Percentiles rank a stretch among this genome's conserved stretches.
Conservation (phyloP, 2,113 vertebrate species). For the Nycticryphes semicollaris region DNA sequence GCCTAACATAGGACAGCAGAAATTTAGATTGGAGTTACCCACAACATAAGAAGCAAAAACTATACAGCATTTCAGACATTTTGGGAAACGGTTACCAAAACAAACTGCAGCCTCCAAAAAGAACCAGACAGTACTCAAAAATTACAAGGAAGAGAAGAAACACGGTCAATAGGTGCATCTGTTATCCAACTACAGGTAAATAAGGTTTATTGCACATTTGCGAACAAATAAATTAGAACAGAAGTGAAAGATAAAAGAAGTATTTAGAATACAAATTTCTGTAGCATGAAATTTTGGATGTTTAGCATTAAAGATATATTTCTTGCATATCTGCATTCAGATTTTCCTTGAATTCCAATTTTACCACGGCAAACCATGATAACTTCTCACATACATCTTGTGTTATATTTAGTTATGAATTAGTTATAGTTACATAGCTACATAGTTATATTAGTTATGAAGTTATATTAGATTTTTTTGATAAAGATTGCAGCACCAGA, state of each 20-base stretch:
- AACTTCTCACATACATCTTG: rapidly evolving
- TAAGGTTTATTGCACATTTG: not conserved
- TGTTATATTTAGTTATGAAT: no score
- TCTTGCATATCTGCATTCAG: not conserved
- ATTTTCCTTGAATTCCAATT: not conserved
- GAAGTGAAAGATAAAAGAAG: not conserved
- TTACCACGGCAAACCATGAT: not conserved
- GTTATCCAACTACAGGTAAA: not conserved
- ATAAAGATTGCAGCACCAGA: not conserved
- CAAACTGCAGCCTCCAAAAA: not conserved
- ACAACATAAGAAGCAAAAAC: not conserved
- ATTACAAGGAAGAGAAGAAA: not conserved
- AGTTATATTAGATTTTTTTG: not conserved
- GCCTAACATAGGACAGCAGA: not conserved
- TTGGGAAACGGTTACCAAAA: not conserved
- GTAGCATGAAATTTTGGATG: not conserved
- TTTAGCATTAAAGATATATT: not conserved
- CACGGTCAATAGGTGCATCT: not conserved
- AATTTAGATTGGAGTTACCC: not conserved
- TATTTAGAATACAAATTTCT: not conserved
- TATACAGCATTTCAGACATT: not conserved
- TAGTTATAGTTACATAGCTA: no score
- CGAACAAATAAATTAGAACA: not conserved
- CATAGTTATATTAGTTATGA: no score
- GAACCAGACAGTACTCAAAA: not conserved